Conservation (phyloP, 2,888 invertebrate species). For the Meiosimyza platycephala region DNA sequence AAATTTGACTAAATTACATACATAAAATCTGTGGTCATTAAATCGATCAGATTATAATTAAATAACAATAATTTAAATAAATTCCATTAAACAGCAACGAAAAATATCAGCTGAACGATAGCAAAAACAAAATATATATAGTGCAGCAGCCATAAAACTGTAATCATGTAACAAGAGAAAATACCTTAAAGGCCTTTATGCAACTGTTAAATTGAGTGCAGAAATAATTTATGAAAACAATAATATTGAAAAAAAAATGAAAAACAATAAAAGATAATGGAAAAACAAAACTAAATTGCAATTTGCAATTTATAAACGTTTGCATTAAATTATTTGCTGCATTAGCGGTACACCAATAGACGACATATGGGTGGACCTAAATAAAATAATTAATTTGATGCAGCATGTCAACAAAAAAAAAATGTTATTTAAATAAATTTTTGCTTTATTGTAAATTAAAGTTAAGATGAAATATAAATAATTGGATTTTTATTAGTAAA, state of each 20-base stretch:
- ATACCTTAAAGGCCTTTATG: background rate
- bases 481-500: too few relatives aligned
- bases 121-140: conserved; percentile 10
- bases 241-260: conserved; percentile 6
- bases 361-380: background rate
- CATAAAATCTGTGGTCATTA: conserved; percentile 23
- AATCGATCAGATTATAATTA: conserved; percentile 34
- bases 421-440: too few relatives aligned
- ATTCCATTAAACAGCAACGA: conserved; percentile 32
- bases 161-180: background rate
- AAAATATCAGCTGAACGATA: conserved; percentile 26
- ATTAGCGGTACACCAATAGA: background rate
- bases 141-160: background rate
- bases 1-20: conserved; percentile 28
- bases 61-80: conserved; percentile 41
- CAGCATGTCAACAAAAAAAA: too few relatives aligned
- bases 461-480: too few relatives aligned
- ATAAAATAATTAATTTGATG: too few relatives aligned
- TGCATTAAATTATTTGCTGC: conserved; percentile 40
- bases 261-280: too few relatives aligned
- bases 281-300: conserved; percentile 32
- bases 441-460: too few relatives aligned
- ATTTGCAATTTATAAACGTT: conserved; percentile 43
- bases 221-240: conserved; percentile 32
- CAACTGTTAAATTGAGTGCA: too few relatives aligned